Evolutionary conservation across 2,113 vertebrate genomes (phyloP).

Genomic region (Illadopsis cleaveri): DNA sequence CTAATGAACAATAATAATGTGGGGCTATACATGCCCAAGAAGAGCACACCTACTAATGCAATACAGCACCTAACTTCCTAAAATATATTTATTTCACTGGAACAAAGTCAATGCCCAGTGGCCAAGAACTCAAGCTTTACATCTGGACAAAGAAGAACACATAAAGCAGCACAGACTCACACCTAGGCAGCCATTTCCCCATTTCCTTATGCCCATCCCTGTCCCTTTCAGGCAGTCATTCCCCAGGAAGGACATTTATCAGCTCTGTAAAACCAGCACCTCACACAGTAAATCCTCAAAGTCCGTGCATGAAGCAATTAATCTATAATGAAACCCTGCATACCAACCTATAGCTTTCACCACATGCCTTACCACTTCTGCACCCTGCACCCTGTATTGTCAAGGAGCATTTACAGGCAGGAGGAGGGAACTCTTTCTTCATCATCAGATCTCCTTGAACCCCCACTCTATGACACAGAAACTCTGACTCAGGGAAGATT

Average conservation of each 20-base stretch:
- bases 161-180: neutral
- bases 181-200: neutral
- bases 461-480: neutral
- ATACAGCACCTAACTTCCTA: neutral
- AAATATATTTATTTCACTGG: neutral
- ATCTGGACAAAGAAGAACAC: neutral
- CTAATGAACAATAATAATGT: neutral
- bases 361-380: neutral
- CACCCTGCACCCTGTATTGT: neutral
- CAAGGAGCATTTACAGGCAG: neutral
- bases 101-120: neutral
- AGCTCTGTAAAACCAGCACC: neutral
- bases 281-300: neutral
- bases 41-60: neutral
- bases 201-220: neutral
- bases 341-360: neutral
- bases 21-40: neutral
- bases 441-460: neutral
- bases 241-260: neutral
- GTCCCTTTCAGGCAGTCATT: neutral
- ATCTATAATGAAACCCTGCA: neutral
- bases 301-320: neutral
- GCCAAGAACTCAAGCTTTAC: neutral
- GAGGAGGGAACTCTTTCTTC: neutral
- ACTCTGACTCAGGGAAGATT: neutral